phyloP scores from a whole-genome alignment of 1,140 invertebrate species.

The Drosophila pruinosa region DNA sequence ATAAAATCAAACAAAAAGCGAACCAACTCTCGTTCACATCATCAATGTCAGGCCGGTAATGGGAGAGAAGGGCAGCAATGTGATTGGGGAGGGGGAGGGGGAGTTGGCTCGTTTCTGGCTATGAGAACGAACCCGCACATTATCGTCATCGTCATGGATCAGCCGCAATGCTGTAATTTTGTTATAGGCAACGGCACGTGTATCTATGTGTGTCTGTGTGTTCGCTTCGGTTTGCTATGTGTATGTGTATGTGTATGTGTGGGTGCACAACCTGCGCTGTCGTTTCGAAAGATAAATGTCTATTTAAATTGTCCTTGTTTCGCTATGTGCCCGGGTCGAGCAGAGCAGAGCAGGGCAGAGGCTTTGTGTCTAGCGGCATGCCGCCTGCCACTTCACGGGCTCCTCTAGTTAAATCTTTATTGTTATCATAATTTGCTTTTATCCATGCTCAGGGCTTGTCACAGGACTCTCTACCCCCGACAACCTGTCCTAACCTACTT shows the following conservation, averaged over 20 bases:
- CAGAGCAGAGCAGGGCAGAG: neutral
- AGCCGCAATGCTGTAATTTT: constrained; percentile 72
- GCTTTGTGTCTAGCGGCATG: constrained; percentile 51
- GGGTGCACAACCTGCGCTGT: constrained; percentile 58
- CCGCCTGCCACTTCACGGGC: constrained; percentile 40
- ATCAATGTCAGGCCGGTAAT: constrained; percentile 47
- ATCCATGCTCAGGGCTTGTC: constrained; percentile 75
- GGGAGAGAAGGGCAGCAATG: too few relatives aligned
- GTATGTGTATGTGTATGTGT: constrained; percentile 39
- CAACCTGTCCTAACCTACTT: constrained; percentile 45
- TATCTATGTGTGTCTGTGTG: constrained; percentile 28
- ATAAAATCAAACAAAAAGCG: constrained; percentile 72
- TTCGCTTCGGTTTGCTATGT: too few relatives aligned
- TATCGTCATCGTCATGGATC: constrained; percentile 75
- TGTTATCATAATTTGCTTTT: constrained; percentile 81
- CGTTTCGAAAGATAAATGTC: constrained; percentile 76
- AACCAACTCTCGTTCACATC: constrained; percentile 53
- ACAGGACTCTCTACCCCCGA: constrained; percentile 42
- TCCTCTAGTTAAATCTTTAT: constrained; percentile 78
- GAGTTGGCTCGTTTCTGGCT: neutral
- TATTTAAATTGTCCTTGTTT: constrained; percentile 78
- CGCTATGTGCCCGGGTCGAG: constrained; percentile 48
- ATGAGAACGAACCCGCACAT: constrained; percentile 44
- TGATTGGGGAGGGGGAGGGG: neutral
- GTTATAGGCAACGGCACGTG: constrained; percentile 64